Conservation (phyloP, 2,797 vertebrate genomes). For the Alectoris magna region DNA sequence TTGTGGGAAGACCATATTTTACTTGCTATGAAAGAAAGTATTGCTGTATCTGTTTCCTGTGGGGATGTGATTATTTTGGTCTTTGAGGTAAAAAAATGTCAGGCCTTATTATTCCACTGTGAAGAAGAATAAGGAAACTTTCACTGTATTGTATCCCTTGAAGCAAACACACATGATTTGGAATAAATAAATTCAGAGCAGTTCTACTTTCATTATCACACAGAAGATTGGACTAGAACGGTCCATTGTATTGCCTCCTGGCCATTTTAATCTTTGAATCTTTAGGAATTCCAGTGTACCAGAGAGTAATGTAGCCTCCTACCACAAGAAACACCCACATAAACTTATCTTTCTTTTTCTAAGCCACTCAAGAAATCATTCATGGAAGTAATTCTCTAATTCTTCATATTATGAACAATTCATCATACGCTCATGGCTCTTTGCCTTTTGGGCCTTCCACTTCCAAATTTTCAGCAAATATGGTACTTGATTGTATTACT, state of each 20-base stretch:
- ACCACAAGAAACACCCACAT: background rate
- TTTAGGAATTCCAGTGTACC: background rate
- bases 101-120: background rate
- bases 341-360: fast-evolving
- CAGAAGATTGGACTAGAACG: background rate
- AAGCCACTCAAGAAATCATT: background rate
- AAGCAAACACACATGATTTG: background rate
- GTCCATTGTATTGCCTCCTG: background rate
- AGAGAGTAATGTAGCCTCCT: background rate
- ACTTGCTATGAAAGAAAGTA: background rate
- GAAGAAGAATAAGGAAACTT: background rate
- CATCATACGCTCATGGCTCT: background rate
- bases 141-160: background rate
- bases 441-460: background rate
- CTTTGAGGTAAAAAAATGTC: background rate
- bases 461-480: background rate
- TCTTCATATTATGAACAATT: background rate
- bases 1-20: fast-evolving
- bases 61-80: background rate
- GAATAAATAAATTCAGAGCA: background rate
- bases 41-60: background rate
- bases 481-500: background rate
- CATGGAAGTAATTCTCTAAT: background rate
- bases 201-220: background rate
- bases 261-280: background rate